Percentiles rank a stretch among this genome's conserved stretches.
phyloP scores from a whole-genome alignment of 2,888 invertebrate species.

The Stramonita haemastoma region DNA sequence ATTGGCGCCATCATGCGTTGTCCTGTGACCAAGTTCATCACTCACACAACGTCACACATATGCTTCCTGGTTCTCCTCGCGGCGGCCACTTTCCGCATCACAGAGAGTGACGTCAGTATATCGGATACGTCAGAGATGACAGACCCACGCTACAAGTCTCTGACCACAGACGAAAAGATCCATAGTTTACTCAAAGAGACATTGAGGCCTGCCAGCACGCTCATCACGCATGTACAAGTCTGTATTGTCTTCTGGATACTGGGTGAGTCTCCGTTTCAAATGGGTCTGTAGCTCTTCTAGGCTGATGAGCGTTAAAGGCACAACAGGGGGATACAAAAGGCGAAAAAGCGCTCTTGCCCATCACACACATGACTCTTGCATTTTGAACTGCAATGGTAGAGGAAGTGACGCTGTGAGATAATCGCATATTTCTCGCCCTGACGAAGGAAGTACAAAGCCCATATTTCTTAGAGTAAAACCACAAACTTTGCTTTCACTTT shows the following conservation, averaged over 20 bases:
- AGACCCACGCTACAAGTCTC: conserved; percentile 60
- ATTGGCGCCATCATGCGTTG: conserved; percentile 78
- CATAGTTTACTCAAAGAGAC: conserved; percentile 73
- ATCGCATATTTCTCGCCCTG: no score
- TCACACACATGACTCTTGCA: no score
- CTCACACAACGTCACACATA: conserved; percentile 83
- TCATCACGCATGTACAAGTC: conserved; percentile 77
- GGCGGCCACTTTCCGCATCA: conserved; percentile 83
- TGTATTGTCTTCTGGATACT: conserved; percentile 77
- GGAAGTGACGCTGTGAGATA: no score
- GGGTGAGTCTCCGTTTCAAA: conserved; percentile 62
- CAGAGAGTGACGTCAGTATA: conserved; percentile 69
- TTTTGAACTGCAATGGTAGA: no score
- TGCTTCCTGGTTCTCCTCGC: conserved; percentile 83
- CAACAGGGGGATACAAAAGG: no score
- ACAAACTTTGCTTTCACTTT: no score
- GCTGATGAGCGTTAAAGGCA: no score
- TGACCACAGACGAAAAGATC: conserved; percentile 68
- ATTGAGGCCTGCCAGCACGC: conserved; percentile 75
- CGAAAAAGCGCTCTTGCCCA: no score
- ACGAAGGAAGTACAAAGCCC: no score
- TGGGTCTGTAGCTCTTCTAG: no score
- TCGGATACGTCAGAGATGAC: conserved; percentile 63
- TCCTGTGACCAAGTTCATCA: conserved; percentile 86
- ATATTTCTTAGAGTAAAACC: no score